A percentile compares a stretch with the other conserved stretches of the same genome.
These are phyloP conservation scores for Palythoa grandiflora DNA, from an alignment of 92 coral and sea anemone species.

Conservation along the genomic window DNA sequence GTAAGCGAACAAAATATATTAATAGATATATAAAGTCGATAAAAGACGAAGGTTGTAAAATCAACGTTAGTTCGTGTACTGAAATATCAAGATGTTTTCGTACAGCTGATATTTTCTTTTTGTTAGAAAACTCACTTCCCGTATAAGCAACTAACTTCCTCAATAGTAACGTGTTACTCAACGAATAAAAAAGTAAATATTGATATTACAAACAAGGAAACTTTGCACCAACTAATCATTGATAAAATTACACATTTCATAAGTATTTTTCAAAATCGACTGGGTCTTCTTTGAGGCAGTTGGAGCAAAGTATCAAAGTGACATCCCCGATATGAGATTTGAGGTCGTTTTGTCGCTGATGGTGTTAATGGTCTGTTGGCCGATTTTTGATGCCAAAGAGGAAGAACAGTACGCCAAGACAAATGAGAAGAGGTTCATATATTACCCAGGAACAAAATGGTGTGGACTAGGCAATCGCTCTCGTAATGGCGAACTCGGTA, in stretches of 20 bases:
- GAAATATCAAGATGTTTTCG: no score
- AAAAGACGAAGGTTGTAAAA: no score
- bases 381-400: not conserved
- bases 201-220: not conserved
- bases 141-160: not conserved
- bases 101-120: not conserved
- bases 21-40: no score
- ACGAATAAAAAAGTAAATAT: not conserved
- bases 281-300: not conserved
- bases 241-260: not conserved
- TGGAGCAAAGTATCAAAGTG: not conserved
- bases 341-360: not conserved
- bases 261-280: not conserved
- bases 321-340: not conserved
- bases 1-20: no score
- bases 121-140: not conserved
- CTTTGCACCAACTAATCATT: not conserved
- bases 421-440: not conserved
- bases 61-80: no score
- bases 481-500: constrained; percentile 32
- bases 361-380: constrained; percentile 1
- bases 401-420: not conserved
- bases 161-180: not conserved
- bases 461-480: constrained; percentile 7
- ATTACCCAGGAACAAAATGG: constrained; percentile 24